phyloP scores from a whole-genome alignment of 2,797 vertebrate species.

The Liasis olivaceus region DNA sequence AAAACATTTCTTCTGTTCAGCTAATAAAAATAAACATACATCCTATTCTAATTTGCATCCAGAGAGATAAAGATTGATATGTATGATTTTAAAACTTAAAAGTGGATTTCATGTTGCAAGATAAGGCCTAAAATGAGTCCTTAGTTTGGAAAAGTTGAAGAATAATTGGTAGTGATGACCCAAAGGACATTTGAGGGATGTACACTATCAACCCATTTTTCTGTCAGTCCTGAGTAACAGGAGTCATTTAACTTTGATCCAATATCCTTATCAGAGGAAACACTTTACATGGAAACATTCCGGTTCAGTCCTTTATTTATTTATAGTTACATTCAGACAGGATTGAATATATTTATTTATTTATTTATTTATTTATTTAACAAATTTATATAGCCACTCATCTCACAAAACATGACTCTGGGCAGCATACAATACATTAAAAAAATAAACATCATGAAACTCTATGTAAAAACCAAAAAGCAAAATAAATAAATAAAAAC shows the following conservation, averaged over 20 bases:
- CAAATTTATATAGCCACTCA: too few relatives aligned
- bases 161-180: background rate
- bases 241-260: background rate
- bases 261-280: background rate
- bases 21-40: background rate
- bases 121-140: background rate
- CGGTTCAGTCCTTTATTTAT: background rate
- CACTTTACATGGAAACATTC: background rate
- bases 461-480: too few relatives aligned
- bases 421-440: too few relatives aligned
- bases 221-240: background rate
- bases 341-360: slow-evolving; percentile 20
- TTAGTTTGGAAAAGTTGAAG: background rate
- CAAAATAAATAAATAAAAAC: too few relatives aligned
- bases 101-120: background rate
- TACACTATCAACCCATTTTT: background rate
- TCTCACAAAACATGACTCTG: too few relatives aligned
- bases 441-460: too few relatives aligned
- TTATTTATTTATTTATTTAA: too few relatives aligned
- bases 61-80: background rate
- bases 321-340: slow-evolving; percentile 40
- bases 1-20: background rate
- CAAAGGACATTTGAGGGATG: background rate
- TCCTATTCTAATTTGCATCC: background rate
- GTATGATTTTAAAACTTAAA: background rate